Conservation (phyloP, 2,113 vertebrate species). For the Carassius auratus region DNA sequence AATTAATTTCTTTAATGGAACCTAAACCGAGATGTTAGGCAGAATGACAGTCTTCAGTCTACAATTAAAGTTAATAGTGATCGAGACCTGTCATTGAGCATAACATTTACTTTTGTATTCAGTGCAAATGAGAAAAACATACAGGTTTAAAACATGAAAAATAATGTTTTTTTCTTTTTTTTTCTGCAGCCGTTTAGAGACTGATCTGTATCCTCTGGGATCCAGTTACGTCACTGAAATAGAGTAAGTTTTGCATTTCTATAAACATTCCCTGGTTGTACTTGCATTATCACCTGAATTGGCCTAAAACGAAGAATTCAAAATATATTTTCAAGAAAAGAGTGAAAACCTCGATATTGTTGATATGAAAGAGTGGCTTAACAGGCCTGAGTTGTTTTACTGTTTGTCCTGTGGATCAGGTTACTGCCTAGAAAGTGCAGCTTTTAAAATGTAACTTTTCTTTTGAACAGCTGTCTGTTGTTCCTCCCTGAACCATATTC, state of each 20-base stretch:
- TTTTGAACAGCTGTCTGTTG: not conserved
- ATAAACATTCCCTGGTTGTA: not conserved
- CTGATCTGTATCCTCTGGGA: conserved; percentile 83
- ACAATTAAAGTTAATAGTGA: not conserved
- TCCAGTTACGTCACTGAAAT: conserved; percentile 80
- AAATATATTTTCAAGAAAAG: not conserved
- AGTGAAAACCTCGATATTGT: not conserved
- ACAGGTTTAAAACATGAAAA: not conserved
- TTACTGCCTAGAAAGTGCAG: not conserved
- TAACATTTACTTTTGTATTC: not conserved
- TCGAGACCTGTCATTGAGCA: conserved; percentile 6
- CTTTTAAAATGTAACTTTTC: not conserved
- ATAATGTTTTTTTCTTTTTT: not conserved
- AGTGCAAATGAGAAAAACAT: not conserved
- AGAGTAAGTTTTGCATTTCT: conserved; percentile 70
- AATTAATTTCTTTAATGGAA: not conserved
- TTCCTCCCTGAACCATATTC: not conserved
- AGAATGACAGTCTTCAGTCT: not conserved
- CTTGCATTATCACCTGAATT: not conserved
- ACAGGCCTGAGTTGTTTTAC: not conserved
- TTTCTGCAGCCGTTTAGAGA: conserved; percentile 75
- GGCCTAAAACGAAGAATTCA: not conserved
- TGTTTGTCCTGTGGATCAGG: not conserved
- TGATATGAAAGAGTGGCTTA: not conserved
- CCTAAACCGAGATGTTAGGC: not conserved